Base-by-base conservation (phyloP, 2,888 invertebrate genomes). In the Eilema caniola region DNA sequence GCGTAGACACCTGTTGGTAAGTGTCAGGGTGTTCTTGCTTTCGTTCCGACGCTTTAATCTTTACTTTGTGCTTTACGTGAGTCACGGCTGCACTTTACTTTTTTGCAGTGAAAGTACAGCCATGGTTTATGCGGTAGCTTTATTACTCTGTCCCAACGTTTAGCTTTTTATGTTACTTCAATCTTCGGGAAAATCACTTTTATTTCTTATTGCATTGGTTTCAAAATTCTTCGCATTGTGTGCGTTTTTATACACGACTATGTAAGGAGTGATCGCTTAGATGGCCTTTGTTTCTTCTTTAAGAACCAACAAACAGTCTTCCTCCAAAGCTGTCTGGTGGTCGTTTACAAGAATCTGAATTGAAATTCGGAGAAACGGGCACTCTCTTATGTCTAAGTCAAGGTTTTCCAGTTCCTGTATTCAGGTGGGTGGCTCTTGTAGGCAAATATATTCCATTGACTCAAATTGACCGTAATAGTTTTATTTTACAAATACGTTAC, bases 301-400 rank as follows among this genome's bases (percentile, higher is more conserved):
- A 93, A 97, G 97, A 97, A 88, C 97, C 97, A 14, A 96, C 97
- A 79, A 97, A 96, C 87, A 97, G 96, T 88, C 96, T 97, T 80
- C 95, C 96, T 77, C 97, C 97, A 73, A 96, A 96, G 88, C 92
- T 97, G 82, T 96, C 96, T 88, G 95, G 95, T 84, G 92, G 91
- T 92, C 96, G 96, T 74, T 92, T 96, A 79, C 96, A 96, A 90
- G 95, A 96, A 84, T 90, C 93, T 74, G 90, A 92, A 71, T 87
- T 93, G 72, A 80, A 78, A 77, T 74, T 83, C 56, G 89, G 87
- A 76, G 79, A 86, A 91, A 86, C 90, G 69, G 90, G 89, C 76
- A 85, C 96, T 73, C 95, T 97, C 83, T 95, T 97, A 85, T 98
- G 97, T 91, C 96, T 97, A 82, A 96, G 97, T 85, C 97, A 98